Base-by-base conservation (phyloP, 2,797 vertebrate species). In the Myoxocephalus aenaeus region DNA sequence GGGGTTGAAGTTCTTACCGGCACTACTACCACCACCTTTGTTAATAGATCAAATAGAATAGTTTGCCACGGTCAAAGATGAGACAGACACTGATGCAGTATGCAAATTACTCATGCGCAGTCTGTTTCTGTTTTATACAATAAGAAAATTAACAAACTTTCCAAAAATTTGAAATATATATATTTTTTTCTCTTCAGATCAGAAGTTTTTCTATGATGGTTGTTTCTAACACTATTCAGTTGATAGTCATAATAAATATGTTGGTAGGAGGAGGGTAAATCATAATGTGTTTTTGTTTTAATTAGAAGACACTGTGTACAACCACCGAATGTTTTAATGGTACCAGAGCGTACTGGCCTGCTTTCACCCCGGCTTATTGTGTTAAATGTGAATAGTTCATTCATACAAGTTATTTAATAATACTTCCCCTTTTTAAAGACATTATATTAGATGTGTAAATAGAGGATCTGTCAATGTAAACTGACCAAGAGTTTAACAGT, bases 381-480 rank as follows among this genome's bases (percentile, higher is more conserved):
- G 22, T 54, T 27, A 57, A 70, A 57, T 80, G 65, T 79, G 79
- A 75, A 63, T 68, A 75, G 48, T 54, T 72, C 20, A 68, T 65
- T 3, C 54, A 75, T 36, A 18, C 2, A 56, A 46, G 4, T 68
- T 61, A 44, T 57, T 34, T 54, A 22, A 70, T 59, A 48, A 66
- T 69, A 44, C 7, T 12, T 22, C 6, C 29, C 7, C 10, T 64
- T 40, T n/a, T 62, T 25, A 42, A 59, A 85, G 17, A 72, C 15
- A 86, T 85, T 72, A 40, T 80, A 71, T 80, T 34, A 29, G 46
- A 76, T 27, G 22, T 77, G 9, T 79, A 51, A 63, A 17, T n/a
- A 73, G 32, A 71, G 50, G 18, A 32, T 73, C 14, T 86, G 40
- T 25, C 59, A 66, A 80, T 27, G 64, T 58, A 22, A 74, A 73